These are phyloP conservation scores for Murina feae DNA, from an alignment of 2,113 vertebrate species.

Conservation along the genomic window DNA sequence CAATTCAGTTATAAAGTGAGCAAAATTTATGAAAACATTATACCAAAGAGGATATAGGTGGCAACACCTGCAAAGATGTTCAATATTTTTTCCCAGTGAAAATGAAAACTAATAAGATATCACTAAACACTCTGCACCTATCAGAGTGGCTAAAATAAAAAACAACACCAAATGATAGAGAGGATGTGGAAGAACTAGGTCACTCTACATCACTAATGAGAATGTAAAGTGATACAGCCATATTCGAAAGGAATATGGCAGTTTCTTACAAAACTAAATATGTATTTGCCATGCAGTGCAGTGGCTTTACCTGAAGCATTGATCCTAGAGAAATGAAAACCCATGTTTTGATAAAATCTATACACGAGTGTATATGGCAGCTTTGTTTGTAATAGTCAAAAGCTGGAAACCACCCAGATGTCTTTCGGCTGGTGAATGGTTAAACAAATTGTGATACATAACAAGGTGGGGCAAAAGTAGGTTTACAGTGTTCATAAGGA, in stretches of 20 bases:
- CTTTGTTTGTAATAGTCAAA: neutral
- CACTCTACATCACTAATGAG: neutral
- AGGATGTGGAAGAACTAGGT: neutral
- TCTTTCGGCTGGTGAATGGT: neutral
- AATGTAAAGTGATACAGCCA: neutral
- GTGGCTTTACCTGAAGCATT: neutral
- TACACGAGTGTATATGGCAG: neutral
- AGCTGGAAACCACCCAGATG: neutral
- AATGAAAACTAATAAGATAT: neutral
- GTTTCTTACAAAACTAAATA: neutral
- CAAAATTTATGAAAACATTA: neutral
- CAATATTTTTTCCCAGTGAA: neutral
- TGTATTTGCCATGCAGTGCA: neutral
- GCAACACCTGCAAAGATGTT: neutral
- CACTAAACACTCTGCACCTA: fast-evolving
- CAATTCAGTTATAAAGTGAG: neutral
- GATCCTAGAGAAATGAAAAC: neutral
- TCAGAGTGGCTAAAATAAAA: neutral
- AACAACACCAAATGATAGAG: neutral
- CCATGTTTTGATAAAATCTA: neutral
- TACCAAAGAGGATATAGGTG: neutral
- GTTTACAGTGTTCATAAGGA: too few species aligned
- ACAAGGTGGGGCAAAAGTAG: neutral
- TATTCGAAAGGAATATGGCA: neutral
- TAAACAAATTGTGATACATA: neutral